Percentiles rank a stretch among this genome's conserved stretches.
Evolutionary conservation across 2,888 invertebrate species (phyloP).

Genomic region (Meteorus colon): DNA sequence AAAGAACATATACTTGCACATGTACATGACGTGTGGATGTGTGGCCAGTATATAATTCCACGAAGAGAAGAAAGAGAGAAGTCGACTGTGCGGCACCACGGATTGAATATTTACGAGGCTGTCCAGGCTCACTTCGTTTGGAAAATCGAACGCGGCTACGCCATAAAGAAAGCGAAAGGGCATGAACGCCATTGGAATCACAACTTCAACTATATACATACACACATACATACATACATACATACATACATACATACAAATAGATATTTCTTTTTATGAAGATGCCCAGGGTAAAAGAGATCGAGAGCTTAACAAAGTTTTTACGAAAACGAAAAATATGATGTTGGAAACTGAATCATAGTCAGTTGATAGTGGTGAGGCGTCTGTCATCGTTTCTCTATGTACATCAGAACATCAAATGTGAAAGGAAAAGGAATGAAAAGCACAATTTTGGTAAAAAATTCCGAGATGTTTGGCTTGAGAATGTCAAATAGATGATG

Average conservation of each 20-base stretch:
- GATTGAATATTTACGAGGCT: constrained; percentile 67
- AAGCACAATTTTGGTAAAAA: too few species aligned
- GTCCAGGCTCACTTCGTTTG: constrained; percentile 49
- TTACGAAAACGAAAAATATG: background rate
- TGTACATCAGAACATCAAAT: too few species aligned
- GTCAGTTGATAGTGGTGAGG: too few species aligned
- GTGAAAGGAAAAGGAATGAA: too few species aligned
- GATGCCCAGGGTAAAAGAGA: background rate
- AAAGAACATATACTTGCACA: background rate
- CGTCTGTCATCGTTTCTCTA: too few species aligned
- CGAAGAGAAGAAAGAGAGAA: background rate
- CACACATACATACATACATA: too few species aligned
- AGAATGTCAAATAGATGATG: too few species aligned
- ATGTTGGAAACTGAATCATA: background rate
- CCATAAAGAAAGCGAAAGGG: constrained; percentile 58
- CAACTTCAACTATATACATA: constrained; percentile 7
- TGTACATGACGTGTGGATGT: background rate
- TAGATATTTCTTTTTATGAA: background rate
- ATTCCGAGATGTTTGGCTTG: too few species aligned
- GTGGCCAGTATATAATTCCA: background rate
- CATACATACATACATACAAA: too few species aligned
- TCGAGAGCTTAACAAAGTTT: background rate
- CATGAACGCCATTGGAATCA: constrained; percentile 34
- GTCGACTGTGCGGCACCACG: constrained; percentile 31
- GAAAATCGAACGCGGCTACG: constrained; percentile 67